Percentiles rank a stretch among this genome's conserved stretches.
phyloP scores from a whole-genome alignment of 1,140 invertebrate genomes.

The Drosophila bifasciata region DNA sequence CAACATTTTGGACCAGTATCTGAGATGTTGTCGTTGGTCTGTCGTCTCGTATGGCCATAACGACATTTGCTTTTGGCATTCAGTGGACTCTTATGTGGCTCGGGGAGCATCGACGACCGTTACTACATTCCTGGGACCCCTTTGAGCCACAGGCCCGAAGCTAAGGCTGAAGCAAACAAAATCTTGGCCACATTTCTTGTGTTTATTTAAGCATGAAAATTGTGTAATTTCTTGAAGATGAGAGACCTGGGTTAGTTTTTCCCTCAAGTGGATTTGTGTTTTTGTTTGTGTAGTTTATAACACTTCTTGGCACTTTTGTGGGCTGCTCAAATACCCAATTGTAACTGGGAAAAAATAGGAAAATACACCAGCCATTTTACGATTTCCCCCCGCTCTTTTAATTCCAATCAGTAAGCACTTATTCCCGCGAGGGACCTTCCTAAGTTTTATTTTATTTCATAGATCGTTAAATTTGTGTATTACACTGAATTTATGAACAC shows the following conservation, averaged over 20 bases:
- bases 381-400: constrained; percentile 34
- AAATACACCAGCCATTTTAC: constrained; percentile 40
- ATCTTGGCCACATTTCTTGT: constrained; percentile 51
- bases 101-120: constrained; percentile 51
- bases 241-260: background rate
- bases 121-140: constrained; percentile 73
- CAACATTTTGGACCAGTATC: constrained; percentile 75
- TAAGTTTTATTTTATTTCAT: constrained; percentile 50
- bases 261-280: constrained; percentile 17
- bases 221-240: constrained; percentile 43
- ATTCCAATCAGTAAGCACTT: constrained; percentile 62
- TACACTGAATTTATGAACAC: constrained; percentile 51
- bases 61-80: constrained; percentile 62
- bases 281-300: constrained; percentile 41
- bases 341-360: constrained; percentile 6
- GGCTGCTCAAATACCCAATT: constrained; percentile 38
- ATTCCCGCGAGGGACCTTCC: constrained; percentile 17
- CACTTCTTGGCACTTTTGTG: constrained; percentile 37
- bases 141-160: constrained; percentile 34
- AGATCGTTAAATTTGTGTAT: constrained; percentile 52
- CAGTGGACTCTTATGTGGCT: constrained; percentile 9
- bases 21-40: constrained; percentile 45
- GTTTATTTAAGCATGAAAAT: constrained; percentile 64
- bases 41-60: constrained; percentile 62
- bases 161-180: constrained; percentile 1